Percentiles rank a stretch among this genome's conserved stretches.
Evolutionary conservation across 1,140 invertebrate species (phyloP).

Genomic region (Phenacoccus solenopsis): DNA sequence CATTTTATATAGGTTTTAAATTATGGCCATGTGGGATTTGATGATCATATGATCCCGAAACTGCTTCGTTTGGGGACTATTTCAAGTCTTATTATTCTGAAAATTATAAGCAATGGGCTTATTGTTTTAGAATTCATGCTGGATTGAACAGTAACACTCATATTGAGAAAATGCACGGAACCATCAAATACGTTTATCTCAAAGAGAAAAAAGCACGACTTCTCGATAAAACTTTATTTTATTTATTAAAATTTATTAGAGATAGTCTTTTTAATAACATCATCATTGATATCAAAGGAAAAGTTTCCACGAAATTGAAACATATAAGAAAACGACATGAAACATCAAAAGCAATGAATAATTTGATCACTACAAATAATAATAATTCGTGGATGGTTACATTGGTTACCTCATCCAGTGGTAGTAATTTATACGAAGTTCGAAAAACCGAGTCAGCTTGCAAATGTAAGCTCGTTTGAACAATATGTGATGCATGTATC

Average conservation of each 20-base stretch:
- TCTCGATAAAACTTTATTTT: conserved; percentile 9
- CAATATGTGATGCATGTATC: background rate
- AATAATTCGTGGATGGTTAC: too few relatives aligned
- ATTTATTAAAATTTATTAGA: background rate
- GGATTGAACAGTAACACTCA: conserved; percentile 12
- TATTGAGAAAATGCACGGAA: conserved; percentile 10
- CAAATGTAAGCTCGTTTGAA: background rate
- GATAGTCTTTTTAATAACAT: background rate
- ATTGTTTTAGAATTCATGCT: background rate
- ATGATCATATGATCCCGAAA: too few relatives aligned
- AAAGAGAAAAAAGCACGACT: conserved; percentile 1
- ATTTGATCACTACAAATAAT: background rate
- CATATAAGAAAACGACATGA: background rate
- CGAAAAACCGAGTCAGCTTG: background rate
- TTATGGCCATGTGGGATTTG: background rate
- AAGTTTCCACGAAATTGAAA: conserved; percentile 1
- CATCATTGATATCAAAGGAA: background rate
- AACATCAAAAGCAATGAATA: background rate
- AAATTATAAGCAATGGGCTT: background rate
- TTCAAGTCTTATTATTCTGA: background rate
- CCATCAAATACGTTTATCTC: conserved; percentile 6
- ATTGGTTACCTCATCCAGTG: background rate
- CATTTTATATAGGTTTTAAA: background rate
- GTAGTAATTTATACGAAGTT: background rate
- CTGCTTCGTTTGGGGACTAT: background rate